Conservation (phyloP, 2,888 invertebrate species). For the Epistrophe eligans region DNA sequence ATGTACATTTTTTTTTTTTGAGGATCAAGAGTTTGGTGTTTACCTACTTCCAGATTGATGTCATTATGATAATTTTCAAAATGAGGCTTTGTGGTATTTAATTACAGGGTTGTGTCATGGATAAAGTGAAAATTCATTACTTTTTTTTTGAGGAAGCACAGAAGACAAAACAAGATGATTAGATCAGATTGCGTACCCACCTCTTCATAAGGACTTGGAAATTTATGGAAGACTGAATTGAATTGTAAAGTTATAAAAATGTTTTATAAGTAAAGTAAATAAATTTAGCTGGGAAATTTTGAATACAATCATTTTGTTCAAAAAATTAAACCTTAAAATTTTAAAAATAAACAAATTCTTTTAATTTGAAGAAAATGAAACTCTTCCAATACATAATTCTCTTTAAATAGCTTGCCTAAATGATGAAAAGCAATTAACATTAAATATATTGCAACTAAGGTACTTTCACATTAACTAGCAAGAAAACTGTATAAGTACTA, state of each 20-base stretch:
- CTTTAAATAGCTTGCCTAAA: background rate
- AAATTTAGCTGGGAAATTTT: too few relatives aligned
- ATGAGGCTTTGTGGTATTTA: slow-evolving; percentile 39
- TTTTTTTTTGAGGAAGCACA: background rate
- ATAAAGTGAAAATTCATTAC: background rate
- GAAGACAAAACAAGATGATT: background rate
- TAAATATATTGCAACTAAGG: background rate
- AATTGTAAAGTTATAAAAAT: too few relatives aligned
- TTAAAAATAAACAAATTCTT: too few relatives aligned
- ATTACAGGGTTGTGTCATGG: slow-evolving; percentile 11
- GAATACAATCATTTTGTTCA: too few relatives aligned
- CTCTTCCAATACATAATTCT: too few relatives aligned
- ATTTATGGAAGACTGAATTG: too few relatives aligned
- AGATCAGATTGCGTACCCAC: background rate
- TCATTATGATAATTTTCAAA: slow-evolving; percentile 66
- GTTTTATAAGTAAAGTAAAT: too few relatives aligned
- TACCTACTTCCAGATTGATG: slow-evolving; percentile 47
- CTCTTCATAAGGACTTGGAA: too few relatives aligned
- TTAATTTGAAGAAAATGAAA: too few relatives aligned
- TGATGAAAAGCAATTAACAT: background rate
- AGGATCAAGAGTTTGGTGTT: slow-evolving; percentile 37
- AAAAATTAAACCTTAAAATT: too few relatives aligned
- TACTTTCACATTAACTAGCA: background rate
- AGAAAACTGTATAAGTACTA: background rate
- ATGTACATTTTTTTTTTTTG: background rate